Evolutionary conservation across 2,113 vertebrate species (phyloP).

Genomic region (Nannobrachium achirus): DNA sequence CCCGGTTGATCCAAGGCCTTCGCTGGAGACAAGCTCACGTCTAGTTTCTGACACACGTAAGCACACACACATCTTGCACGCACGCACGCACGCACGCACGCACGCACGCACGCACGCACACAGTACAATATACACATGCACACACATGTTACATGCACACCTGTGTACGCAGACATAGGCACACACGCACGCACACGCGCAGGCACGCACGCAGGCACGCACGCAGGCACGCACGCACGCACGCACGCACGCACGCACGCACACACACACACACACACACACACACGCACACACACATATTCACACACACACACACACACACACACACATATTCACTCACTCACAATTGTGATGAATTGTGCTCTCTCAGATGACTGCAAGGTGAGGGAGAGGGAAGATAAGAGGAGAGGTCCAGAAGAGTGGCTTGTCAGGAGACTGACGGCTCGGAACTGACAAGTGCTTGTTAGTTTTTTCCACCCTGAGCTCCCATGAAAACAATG

Average conservation of each 20-base stretch:
- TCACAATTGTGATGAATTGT: conserved; percentile 79
- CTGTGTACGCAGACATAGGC: not conserved
- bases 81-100: conserved; percentile 36
- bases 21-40: conserved; percentile 86
- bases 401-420: conserved; percentile 89
- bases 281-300: conserved; percentile 56
- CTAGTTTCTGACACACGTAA: conserved; percentile 73
- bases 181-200: conserved; percentile 3
- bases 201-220: conserved; percentile 10
- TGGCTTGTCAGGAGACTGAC: conserved; percentile 85
- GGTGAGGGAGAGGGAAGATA: conserved; percentile 83
- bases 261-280: conserved; percentile 9
- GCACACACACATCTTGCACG: conserved; percentile 54
- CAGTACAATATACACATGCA: conserved; percentile 13
- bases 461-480: conserved; percentile 89
- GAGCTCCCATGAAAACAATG: conserved; percentile 65
- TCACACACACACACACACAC: conserved; percentile 22
- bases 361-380: conserved; percentile 75
- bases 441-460: conserved; percentile 89
- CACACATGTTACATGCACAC: not conserved
- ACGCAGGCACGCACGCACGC: not conserved
- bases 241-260: not conserved
- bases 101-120: conserved; percentile 7
- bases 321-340: not conserved
- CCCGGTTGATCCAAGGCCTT: conserved; percentile 89